Conservation (phyloP, 2,888 invertebrate species). For the Gastrophysa polygoni region DNA sequence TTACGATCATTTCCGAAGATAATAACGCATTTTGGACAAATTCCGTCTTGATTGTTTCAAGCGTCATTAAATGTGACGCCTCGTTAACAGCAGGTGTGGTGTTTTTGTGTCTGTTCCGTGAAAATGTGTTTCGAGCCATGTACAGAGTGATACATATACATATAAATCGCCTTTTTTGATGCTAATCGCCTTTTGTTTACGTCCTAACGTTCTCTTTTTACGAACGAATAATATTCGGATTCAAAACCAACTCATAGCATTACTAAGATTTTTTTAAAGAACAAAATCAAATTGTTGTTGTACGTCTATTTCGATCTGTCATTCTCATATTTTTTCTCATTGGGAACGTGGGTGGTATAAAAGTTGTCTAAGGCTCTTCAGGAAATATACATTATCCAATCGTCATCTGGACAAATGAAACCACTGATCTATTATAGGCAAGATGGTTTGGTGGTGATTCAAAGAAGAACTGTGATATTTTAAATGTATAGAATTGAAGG, state of each 20-base stretch:
- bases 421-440: no score
- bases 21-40: conserved; percentile 9
- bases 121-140: not conserved
- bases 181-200: not conserved
- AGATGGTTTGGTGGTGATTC: no score
- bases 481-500: no score
- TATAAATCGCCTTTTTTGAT: not conserved
- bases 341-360: no score
- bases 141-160: conserved; percentile 1
- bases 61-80: conserved; percentile 13
- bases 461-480: no score
- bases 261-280: not conserved
- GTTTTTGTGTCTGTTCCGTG: not conserved
- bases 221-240: not conserved
- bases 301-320: no score
- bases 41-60: conserved; percentile 14
- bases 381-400: no score
- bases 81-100: conserved; percentile 15
- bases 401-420: no score
- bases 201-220: not conserved
- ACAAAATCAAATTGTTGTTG: not conserved
- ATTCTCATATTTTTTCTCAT: no score
- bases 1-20: not conserved
- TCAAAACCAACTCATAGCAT: not conserved
- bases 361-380: no score